Evolutionary conservation across 2,888 invertebrate species (phyloP), one percentile per base, ranked within the genome.

Genomic region (Branchellion lobata): DNA sequence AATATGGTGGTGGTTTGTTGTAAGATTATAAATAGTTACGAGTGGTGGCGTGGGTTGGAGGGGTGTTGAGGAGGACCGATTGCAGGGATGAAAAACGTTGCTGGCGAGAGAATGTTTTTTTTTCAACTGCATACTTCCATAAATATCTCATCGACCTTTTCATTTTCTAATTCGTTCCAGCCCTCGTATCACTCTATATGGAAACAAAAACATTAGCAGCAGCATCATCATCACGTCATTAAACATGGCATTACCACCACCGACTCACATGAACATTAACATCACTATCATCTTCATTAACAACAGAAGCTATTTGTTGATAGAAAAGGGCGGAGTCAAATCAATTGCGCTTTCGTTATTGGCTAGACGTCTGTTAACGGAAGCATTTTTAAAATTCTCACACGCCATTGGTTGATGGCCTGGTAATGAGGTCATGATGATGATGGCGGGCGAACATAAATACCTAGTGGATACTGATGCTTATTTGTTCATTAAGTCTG

Each of bases 261-360:
- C n/a, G 61, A n/a, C 61, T n/a, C 61, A 24, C 61, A 57, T 14
- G 24, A 8, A 57, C 61, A 53, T 47, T 21, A 29, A 14, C 27
- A 53, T 75, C 53, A 75, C 75, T 40, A 47, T 27, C 27, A 24
- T 31, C 53, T 40, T 75, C 75, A 75, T 53, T 75, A 47, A 21
- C 51, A 53, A 24, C 51, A 29, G 14, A 31, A 47, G 53, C 75
- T 47, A 75, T 75, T 75, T 75, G 75, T 53, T 75, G 75, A 75
- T 75, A 21, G 75, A 75, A 31, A 21, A 51, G 33, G 75, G 75
- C 53, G 75, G 40, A 51, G 75, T 40, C 75, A 75, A 53, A 31
- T n/a, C 75, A 27, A 24, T 24, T 24, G 3, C 3, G 21, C 61
- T 24, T 5, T 5, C 14, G 18, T 24, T 18, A 75, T 75, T 75